A percentile compares a stretch with the other conserved stretches of the same genome.
Evolutionary conservation across 2,113 vertebrate species (phyloP).

Genomic region (Xiphophorus maculatus): DNA sequence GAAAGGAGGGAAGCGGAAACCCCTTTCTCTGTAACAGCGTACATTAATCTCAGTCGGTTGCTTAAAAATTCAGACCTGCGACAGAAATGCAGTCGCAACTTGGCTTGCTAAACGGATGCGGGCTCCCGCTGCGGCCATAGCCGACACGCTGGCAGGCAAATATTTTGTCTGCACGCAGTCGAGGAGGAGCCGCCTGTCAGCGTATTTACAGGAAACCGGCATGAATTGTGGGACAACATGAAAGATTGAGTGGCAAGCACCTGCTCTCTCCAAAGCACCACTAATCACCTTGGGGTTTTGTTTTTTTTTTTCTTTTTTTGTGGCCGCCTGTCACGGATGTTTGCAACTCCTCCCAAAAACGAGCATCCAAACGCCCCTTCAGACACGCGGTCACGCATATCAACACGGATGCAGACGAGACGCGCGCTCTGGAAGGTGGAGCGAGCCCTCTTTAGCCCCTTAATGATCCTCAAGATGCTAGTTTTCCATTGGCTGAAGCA

Average conservation of each 20-base stretch:
- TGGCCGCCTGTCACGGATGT: slow-evolving; percentile 44
- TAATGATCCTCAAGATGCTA: slow-evolving; percentile 70
- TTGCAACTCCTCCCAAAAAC: slow-evolving; percentile 36
- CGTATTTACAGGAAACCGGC: slow-evolving; percentile 48
- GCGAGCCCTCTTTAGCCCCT: slow-evolving; percentile 62
- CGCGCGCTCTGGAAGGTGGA: slow-evolving; percentile 31
- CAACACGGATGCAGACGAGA: slow-evolving; percentile 27
- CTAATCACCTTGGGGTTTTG: slow-evolving; percentile 36
- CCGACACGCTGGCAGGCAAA: slow-evolving; percentile 30
- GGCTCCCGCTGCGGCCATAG: slow-evolving; percentile 26
- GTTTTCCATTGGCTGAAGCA: slow-evolving; percentile 71
- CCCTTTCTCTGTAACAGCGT: background rate
- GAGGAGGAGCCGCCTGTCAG: slow-evolving; percentile 47
- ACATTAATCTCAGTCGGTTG: slow-evolving; percentile 46
- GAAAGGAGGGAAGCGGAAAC: no score
- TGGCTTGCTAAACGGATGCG: slow-evolving; percentile 25
- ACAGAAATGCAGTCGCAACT: slow-evolving; percentile 51
- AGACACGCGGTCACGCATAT: slow-evolving; percentile 46
- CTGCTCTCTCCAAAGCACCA: slow-evolving; percentile 48
- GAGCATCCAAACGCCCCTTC: slow-evolving; percentile 21
- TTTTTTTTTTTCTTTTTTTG: slow-evolving; percentile 14
- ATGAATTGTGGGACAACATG: slow-evolving; percentile 44
- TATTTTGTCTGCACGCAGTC: slow-evolving; percentile 45
- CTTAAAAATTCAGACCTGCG: slow-evolving; percentile 33
- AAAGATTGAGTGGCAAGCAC: slow-evolving; percentile 58